Conservation (phyloP, 2,888 invertebrate species). For the Cyrtodaria siliqua region DNA sequence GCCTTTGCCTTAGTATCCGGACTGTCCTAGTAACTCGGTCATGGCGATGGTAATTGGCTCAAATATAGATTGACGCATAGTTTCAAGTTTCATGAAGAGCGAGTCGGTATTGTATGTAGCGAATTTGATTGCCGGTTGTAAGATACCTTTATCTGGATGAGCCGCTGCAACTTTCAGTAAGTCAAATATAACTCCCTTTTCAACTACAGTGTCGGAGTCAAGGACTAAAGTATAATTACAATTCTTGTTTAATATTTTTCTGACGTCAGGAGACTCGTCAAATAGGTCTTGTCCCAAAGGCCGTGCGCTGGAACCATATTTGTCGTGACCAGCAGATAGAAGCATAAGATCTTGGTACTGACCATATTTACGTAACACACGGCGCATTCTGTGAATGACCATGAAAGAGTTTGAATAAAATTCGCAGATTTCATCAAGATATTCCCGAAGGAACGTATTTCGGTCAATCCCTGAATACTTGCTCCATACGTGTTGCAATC, state of each 20-base stretch:
- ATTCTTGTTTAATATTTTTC: conserved; percentile 30
- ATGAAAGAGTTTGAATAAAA: conserved; percentile 33
- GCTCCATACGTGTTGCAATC: too few species aligned
- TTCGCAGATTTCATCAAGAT: conserved; percentile 21
- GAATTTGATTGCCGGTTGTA: conserved; percentile 80
- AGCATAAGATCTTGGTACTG: conserved; percentile 62
- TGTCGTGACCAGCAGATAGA: conserved; percentile 32
- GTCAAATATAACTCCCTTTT: conserved; percentile 68
- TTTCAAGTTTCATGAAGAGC: conserved; percentile 79
- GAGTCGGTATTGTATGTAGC: conserved; percentile 69
- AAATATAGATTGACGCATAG: conserved; percentile 76
- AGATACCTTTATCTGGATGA: conserved; percentile 77
- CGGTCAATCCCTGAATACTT: too few species aligned
- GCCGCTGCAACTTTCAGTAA: conserved; percentile 77
- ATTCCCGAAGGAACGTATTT: conserved; percentile 1
- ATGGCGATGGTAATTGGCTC: conserved; percentile 79
- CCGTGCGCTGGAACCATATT: too few species aligned
- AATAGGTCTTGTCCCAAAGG: too few species aligned
- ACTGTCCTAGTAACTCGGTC: conserved; percentile 73
- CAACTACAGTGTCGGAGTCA: conserved; percentile 78
- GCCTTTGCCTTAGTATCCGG: conserved; percentile 79
- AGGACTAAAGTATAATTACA: conserved; percentile 79
- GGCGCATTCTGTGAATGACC: conserved; percentile 47
- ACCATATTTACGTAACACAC: conserved; percentile 51
- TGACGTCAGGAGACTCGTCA: too few species aligned